Base-by-base conservation (phyloP, 1,140 invertebrate species). In the Drosophila lacteicornis region DNA sequence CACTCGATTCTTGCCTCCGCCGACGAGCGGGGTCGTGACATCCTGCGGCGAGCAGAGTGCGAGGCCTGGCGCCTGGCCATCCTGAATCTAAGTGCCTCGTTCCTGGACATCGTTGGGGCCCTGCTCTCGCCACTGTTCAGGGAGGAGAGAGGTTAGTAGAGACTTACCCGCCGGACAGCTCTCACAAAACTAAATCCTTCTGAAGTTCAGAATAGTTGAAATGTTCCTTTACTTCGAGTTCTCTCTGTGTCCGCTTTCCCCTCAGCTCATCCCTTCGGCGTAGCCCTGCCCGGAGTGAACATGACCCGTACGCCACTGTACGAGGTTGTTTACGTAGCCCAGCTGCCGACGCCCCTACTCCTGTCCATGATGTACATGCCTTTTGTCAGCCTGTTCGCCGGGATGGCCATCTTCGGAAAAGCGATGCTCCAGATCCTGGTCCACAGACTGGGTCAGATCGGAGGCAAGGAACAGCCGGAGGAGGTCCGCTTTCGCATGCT, bases 291-390 rank as follows among this genome's bases (percentile, higher is more conserved):
- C 1, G 71, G 49, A 40, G 30, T 91, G 47, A 75, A 92, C 58
- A 71, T 91, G 68, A 84, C 75, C n/a, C 46, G 55, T 4, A 50
- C 82, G 3, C 91, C 91, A 0, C 17, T 83, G n/a, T 92, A 90
- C 59, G 86, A 92, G 58, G 57, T 90, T 6, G 38, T 90, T 19
- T 92, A 90, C 59, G n/a, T 91, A 27, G 36, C 76, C 53, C 78
- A 92, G 69, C 25, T 91, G 11, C 71, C 87, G 22, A 70, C 60
- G 4, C 90, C 90, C 17, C 15, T 91, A 5, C 55, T 91, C 3
- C 59, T 92, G 15, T 76, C 75, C 11, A 57, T 77, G 49, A 76
- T 92, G 83, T 92, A 92, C 46, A 91, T 92, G 91, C 90, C 91
- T 3, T 92, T 91, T 67, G 84, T 92, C 7, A 91, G 79, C 61